Conservation (phyloP, 1,140 invertebrate species). For the Leptopilina boulardi region DNA sequence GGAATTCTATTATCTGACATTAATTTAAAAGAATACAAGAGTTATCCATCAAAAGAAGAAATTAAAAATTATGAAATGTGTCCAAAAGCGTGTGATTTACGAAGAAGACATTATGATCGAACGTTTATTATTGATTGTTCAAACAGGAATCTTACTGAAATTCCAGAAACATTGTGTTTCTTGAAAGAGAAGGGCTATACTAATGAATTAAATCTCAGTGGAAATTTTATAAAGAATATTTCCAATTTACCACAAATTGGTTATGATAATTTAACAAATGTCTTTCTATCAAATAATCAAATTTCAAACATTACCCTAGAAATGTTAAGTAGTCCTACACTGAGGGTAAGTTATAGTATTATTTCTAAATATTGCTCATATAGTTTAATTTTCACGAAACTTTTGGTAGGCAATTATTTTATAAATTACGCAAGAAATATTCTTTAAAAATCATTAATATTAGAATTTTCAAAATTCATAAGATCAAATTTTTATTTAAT, state of each 20-base stretch:
- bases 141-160: constrained; percentile 78
- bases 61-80: background rate
- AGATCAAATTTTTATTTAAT: too few species aligned
- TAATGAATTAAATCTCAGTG: constrained; percentile 76
- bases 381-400: background rate
- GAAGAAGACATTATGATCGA: too few species aligned
- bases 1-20: constrained; percentile 50
- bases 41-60: background rate
- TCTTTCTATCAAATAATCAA: constrained; percentile 75
- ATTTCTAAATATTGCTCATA: background rate
- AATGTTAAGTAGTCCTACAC: constrained; percentile 42
- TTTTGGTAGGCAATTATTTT: too few species aligned
- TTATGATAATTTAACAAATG: constrained; percentile 72
- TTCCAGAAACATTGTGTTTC: constrained; percentile 75
- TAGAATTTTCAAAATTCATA: too few species aligned
- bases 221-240: constrained; percentile 77
- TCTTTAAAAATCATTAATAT: too few species aligned
- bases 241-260: constrained; percentile 76
- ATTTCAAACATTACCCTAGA: constrained; percentile 65
- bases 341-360: constrained; percentile 51
- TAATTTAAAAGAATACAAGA: constrained; percentile 40
- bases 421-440: too few species aligned
- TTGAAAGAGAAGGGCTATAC: constrained; percentile 68
- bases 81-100: background rate
- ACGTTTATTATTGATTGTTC: constrained; percentile 77